phyloP scores from a whole-genome alignment of 2,113 vertebrate genomes.

The Centropus unirufus region DNA sequence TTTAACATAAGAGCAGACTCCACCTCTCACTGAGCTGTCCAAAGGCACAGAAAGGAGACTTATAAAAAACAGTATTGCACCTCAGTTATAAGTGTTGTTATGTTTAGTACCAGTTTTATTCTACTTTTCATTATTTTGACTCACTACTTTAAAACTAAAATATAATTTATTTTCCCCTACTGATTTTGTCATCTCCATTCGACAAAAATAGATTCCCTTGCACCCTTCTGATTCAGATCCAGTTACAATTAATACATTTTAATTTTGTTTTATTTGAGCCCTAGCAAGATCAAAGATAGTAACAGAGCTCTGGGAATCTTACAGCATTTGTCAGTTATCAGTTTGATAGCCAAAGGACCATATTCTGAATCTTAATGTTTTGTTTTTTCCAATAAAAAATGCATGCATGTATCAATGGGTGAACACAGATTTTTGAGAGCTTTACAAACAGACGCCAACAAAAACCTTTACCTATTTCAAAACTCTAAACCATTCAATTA shows the following conservation, averaged over 20 bases:
- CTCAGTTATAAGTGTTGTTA: not conserved
- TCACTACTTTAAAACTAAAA: conserved; percentile 15
- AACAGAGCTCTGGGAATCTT: not conserved
- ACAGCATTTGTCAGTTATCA: not conserved
- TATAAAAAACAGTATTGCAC: not conserved
- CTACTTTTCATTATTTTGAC: not conserved
- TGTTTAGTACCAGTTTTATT: conserved; percentile 5
- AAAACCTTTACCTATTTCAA: not conserved
- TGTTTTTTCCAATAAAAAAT: not conserved
- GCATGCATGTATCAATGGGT: not conserved
- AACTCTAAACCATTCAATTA: not conserved
- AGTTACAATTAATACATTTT: conserved; percentile 38
- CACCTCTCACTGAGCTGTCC: not conserved
- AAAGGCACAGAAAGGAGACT: not conserved
- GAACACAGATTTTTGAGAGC: not conserved
- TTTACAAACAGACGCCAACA: not conserved
- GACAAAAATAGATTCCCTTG: conserved; percentile 27
- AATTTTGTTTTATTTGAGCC: conserved; percentile 36
- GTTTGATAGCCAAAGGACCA: not conserved
- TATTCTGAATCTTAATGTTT: not conserved
- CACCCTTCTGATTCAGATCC: not conserved
- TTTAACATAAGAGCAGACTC: not conserved
- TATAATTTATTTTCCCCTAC: not conserved
- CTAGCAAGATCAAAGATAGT: conserved; percentile 26
- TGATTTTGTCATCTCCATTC: conserved; percentile 12